A percentile compares a stretch with the other conserved stretches of the same genome.
Evolutionary conservation across 2,113 vertebrate species (phyloP).

Genomic region (Fulica atra): DNA sequence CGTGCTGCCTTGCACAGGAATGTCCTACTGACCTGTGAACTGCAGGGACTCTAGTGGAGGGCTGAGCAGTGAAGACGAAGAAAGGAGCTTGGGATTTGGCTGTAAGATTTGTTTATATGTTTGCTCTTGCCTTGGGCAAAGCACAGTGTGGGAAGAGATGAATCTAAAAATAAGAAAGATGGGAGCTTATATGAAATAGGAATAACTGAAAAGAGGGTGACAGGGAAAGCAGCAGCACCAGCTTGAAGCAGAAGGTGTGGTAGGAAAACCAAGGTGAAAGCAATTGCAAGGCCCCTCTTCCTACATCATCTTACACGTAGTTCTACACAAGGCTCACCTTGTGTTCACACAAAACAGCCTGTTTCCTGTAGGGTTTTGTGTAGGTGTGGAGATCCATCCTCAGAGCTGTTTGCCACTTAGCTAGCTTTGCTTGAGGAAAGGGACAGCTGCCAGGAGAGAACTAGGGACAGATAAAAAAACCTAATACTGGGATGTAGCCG

Average conservation of each 20-base stretch:
- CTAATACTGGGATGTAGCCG: neutral
- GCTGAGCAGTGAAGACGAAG: neutral
- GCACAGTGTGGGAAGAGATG: neutral
- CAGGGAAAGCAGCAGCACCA: neutral
- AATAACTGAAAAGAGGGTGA: neutral
- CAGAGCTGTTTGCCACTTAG: conserved; percentile 36
- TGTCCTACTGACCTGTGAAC: neutral
- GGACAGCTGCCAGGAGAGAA: neutral
- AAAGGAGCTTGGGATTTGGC: neutral
- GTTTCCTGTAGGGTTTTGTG: neutral
- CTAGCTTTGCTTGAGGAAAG: neutral
- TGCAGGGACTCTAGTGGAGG: neutral
- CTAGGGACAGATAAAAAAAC: neutral
- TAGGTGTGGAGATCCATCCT: conserved; percentile 8
- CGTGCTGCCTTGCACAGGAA: neutral
- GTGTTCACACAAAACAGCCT: conserved; percentile 24
- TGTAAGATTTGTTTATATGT: neutral
- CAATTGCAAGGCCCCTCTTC: neutral
- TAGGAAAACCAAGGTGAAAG: neutral
- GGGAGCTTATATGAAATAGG: neutral
- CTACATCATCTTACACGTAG: neutral
- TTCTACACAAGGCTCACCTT: neutral
- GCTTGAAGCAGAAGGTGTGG: neutral
- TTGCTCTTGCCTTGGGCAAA: conserved; percentile 21
- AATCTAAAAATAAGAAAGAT: conserved; percentile 30